A percentile compares a stretch with the other conserved stretches of the same genome.
Evolutionary conservation across 2,888 invertebrate species (phyloP).

Genomic region (Polietes domitor): DNA sequence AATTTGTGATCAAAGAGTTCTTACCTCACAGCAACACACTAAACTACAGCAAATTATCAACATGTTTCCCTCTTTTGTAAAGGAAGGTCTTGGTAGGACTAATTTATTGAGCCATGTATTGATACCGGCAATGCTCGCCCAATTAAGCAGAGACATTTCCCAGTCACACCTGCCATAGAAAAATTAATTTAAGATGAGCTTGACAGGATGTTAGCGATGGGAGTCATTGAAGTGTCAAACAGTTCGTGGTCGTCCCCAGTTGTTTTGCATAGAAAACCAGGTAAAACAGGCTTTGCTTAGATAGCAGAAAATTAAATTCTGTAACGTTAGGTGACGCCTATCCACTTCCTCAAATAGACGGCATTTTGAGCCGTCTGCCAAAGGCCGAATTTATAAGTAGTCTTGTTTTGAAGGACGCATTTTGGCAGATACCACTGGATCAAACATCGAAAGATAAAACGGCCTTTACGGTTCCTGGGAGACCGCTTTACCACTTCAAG

Average conservation of each 20-base stretch:
- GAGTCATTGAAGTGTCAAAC: constrained; percentile 71
- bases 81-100: constrained; percentile 51
- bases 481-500: constrained; percentile 23
- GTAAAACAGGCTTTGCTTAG: constrained; percentile 67
- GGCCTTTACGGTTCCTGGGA: constrained; percentile 60
- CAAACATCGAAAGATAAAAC: constrained; percentile 43
- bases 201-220: constrained; percentile 72
- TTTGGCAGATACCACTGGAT: constrained; percentile 56
- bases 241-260: constrained; percentile 72
- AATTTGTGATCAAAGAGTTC: too few species aligned
- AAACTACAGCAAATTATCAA: background rate
- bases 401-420: constrained; percentile 54
- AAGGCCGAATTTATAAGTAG: constrained; percentile 55
- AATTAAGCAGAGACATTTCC: constrained; percentile 65
- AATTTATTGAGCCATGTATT: constrained; percentile 61
- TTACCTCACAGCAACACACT: too few species aligned
- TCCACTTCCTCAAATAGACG: constrained; percentile 60
- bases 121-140: constrained; percentile 56
- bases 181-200: constrained; percentile 68
- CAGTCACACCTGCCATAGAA: constrained; percentile 47
- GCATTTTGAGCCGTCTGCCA: constrained; percentile 50
- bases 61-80: constrained; percentile 56
- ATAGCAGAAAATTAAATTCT: constrained; percentile 71
- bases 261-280: constrained; percentile 52
- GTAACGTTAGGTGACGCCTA: constrained; percentile 68